These are phyloP conservation scores for Myrmecobius fasciatus DNA, from an alignment of 2,113 vertebrate genomes.

Conservation along the genomic window DNA sequence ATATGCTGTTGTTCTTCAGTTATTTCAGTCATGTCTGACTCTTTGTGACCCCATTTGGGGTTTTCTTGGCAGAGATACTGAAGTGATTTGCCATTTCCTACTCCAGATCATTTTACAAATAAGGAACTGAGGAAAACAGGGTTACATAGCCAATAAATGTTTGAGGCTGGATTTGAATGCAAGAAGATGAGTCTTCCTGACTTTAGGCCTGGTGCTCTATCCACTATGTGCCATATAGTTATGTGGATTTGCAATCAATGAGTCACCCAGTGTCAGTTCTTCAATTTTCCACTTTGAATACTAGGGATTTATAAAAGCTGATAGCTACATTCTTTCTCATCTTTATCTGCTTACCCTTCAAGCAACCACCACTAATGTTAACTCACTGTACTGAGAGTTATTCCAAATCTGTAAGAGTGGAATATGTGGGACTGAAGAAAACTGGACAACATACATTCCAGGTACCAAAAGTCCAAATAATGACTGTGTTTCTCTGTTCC, in stretches of 20 bases:
- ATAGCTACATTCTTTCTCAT: not conserved
- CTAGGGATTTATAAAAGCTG: not conserved
- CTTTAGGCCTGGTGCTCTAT: not conserved
- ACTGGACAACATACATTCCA: not conserved
- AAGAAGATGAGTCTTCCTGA: not conserved
- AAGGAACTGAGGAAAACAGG: not conserved
- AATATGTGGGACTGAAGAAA: not conserved
- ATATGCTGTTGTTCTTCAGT: not conserved
- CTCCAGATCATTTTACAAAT: not conserved
- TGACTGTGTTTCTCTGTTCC: constrained; percentile 13
- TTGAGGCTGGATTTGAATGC: not conserved
- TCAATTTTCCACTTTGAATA: not conserved
- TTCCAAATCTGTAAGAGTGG: constrained; percentile 17
- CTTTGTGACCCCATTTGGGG: not conserved
- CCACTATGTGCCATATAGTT: not conserved
- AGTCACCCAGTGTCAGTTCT: constrained; percentile 18
- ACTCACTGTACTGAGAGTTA: not conserved
- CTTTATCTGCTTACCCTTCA: not conserved
- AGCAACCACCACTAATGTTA: not conserved
- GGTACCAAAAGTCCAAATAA: constrained; percentile 4
- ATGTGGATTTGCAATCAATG: constrained; percentile 9
- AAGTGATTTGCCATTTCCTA: not conserved
- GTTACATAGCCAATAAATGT: not conserved
- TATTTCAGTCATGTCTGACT: not conserved
- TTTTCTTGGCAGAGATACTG: not conserved